Percentiles rank a stretch among this genome's conserved stretches.
phyloP scores from a whole-genome alignment of 1,140 invertebrate genomes.

The Drosophila lacertosa region DNA sequence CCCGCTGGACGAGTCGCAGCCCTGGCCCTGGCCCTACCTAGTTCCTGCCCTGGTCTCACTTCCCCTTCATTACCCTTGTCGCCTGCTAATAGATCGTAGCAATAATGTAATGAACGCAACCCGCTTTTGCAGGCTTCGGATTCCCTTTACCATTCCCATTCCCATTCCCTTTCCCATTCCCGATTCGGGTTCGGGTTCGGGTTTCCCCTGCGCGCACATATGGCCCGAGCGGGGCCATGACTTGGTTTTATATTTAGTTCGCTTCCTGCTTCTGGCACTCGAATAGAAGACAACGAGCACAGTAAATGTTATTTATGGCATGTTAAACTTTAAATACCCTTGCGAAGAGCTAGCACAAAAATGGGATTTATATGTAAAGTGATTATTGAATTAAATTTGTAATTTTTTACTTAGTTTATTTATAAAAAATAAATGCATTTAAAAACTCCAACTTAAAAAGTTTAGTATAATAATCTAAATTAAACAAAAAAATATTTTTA shows the following conservation, averaged over 20 bases:
- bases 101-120: conserved; percentile 72
- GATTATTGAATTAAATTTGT: too few relatives aligned
- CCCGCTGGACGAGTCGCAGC: conserved; percentile 32
- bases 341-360: background rate
- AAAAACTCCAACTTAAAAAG: too few relatives aligned
- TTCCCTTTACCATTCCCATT: too few relatives aligned
- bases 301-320: conserved; percentile 7
- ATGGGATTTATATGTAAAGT: too few relatives aligned
- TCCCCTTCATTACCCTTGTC: conserved; percentile 35
- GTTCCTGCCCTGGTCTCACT: background rate
- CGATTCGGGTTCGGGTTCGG: conserved; percentile 3
- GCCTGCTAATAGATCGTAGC: conserved; percentile 74
- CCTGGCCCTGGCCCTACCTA: background rate
- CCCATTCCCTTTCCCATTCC: too few relatives aligned
- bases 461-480: too few relatives aligned
- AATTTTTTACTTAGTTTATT: too few relatives aligned
- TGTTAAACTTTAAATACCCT: conserved; percentile 3
- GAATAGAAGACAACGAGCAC: conserved; percentile 23
- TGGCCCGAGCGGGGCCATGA: conserved; percentile 59
- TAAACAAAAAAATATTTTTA: too few relatives aligned
- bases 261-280: conserved; percentile 74
- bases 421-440: too few relatives aligned
- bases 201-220: conserved; percentile 52
- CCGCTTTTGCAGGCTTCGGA: too few relatives aligned
- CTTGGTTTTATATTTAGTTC: conserved; percentile 75